Conservation (phyloP, 2,888 invertebrate species). For the Andrena marginata region DNA sequence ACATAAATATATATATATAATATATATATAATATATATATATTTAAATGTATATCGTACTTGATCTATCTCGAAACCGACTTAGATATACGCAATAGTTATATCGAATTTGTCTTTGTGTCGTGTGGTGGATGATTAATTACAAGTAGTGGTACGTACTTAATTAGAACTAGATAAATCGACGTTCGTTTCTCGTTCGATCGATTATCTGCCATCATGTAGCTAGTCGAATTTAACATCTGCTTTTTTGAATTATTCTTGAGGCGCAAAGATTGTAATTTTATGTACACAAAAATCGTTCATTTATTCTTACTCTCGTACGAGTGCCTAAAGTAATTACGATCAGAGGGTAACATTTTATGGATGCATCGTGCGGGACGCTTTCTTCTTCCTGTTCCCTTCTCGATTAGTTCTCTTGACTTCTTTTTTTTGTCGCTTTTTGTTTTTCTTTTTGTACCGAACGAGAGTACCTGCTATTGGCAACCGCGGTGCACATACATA, state of each 20-base stretch:
- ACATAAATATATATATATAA: constrained; percentile 72
- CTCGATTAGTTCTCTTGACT: not conserved
- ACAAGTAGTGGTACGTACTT: constrained; percentile 57
- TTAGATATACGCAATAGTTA: constrained; percentile 69
- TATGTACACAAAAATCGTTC: constrained; percentile 60
- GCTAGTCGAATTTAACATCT: constrained; percentile 39
- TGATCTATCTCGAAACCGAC: constrained; percentile 70
- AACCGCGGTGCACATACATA: constrained; percentile 32
- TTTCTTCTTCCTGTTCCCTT: not conserved
- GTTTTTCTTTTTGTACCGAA: constrained; percentile 11
- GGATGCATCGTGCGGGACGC: not conserved
- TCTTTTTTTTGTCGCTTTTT: constrained; percentile 10
- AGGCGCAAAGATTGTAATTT: constrained; percentile 43
- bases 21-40: constrained; percentile 46
- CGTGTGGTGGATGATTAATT: constrained; percentile 63
- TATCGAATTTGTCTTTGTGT: constrained; percentile 69
- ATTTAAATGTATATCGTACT: constrained; percentile 57
- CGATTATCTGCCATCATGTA: constrained; percentile 33
- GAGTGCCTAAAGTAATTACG: constrained; percentile 19
- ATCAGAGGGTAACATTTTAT: constrained; percentile 33
- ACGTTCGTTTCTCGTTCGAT: constrained; percentile 35
- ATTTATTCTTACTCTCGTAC: constrained; percentile 39
- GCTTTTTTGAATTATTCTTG: constrained; percentile 28
- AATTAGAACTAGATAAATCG: constrained; percentile 66
- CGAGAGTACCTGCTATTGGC: constrained; percentile 23